phyloP scores from a whole-genome alignment of 2,113 vertebrate genomes.

The Brachypodius melanocephalos region DNA sequence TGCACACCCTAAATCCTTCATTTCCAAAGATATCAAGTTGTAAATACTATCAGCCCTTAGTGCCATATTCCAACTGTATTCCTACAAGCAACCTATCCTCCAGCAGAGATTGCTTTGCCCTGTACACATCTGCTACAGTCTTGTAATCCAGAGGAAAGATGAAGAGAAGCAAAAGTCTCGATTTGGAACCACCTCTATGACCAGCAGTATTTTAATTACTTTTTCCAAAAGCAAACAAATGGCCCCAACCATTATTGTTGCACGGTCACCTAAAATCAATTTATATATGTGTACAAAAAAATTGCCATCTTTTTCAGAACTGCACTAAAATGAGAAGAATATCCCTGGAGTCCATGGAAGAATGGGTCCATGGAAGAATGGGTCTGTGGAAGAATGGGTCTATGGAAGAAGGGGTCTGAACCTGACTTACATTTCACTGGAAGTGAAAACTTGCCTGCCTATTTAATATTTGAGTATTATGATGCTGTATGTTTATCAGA shows the following conservation, averaged over 20 bases:
- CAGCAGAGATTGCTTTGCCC: neutral
- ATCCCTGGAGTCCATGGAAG: neutral
- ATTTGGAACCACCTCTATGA: neutral
- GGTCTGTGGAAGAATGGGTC: neutral
- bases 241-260: neutral
- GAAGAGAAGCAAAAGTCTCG: neutral
- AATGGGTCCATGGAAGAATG: neutral
- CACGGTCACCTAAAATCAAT: neutral
- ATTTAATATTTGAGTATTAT: neutral
- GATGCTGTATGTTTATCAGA: neutral
- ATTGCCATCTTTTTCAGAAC: neutral
- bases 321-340: neutral
- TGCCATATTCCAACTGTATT: neutral
- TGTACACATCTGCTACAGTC: neutral
- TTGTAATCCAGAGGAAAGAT: neutral
- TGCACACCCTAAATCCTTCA: neutral
- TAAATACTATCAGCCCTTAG: neutral
- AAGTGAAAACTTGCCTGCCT: neutral
- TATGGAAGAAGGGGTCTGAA: neutral
- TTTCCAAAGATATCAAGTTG: neutral
- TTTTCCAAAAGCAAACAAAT: neutral
- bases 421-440: neutral
- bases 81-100: neutral
- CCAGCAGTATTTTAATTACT: neutral
- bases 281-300: neutral